Base-by-base conservation (phyloP, 2,113 vertebrate genomes). In the Ammodramus savannarum region DNA sequence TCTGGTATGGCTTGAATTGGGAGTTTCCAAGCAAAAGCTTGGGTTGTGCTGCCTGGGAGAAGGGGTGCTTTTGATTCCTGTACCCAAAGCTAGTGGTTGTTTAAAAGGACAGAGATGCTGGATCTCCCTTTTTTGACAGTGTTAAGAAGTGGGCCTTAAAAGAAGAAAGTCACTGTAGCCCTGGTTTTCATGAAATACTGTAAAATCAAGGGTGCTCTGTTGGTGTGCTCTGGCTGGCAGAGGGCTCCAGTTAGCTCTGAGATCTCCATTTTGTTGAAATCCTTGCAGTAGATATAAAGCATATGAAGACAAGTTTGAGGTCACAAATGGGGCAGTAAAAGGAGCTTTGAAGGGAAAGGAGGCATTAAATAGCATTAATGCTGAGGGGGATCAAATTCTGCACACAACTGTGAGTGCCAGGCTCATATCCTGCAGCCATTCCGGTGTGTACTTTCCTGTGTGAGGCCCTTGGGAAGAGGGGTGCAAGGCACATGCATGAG, bases 251-350 rank as follows among this genome's bases (percentile, higher is more conserved):
- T 65, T 79, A 43, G 58, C 44, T 71, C 54, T 17, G 10, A 89
- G 67, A 12, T 17, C 32, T 68, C 58, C 14, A 7, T 74, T 87
- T 89, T 16, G 0, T 4, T 85, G 61, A 76, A 92, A 72, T 78
- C 34, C 44, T 78, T 59, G 34, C 20, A 49, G 44, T 61, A 61
- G 69, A 79, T 79, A 61, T 0, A 78, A 92, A 87, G 57, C 52
- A 38, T 39, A 68, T 68, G 65, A 91, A 87, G 48, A 32, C 22
- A 75, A 34, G 38, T 58, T 66, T 85, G 69, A 87, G 84, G 68
- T 93, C 55, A 90, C 63, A 86, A 95, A 66, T 58, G 29, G 67
- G 82, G 26, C 62, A 86, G 36, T 84, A 78, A 57, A 91, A 87
- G n/a, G 52, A 75, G 52, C 74, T 76, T 73, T 80, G 57, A 76